Conservation (phyloP, 2,113 vertebrate genomes). For the Uria aalge region DNA sequence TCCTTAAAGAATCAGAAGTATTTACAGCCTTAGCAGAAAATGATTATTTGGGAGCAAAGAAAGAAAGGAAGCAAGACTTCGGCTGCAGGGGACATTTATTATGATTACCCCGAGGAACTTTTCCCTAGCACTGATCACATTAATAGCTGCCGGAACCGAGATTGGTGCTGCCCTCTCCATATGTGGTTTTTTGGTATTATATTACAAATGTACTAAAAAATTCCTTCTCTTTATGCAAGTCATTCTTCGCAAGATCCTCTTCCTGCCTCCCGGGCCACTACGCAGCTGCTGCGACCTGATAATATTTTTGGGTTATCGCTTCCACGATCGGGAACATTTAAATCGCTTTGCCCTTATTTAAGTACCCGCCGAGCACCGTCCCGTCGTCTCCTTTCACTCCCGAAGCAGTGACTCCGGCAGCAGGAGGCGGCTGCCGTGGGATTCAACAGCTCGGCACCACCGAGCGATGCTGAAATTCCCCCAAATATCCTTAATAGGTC, state of each 20-base stretch:
- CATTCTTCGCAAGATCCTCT: neutral
- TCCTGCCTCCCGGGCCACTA: neutral
- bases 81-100: neutral
- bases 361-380: neutral
- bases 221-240: conserved; percentile 17
- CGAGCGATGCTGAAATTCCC: neutral
- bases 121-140: neutral
- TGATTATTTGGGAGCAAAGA: neutral
- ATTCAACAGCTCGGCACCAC: neutral
- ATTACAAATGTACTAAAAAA: neutral
- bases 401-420: neutral
- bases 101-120: neutral
- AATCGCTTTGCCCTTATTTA: neutral
- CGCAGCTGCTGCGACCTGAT: neutral
- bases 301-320: neutral
- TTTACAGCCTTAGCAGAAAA: neutral
- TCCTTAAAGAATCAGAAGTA: neutral
- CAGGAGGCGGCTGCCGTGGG: neutral
- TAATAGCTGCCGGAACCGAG: neutral
- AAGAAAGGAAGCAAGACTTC: neutral
- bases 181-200: neutral
- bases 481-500: neutral
- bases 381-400: neutral
- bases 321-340: neutral
- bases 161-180: neutral